Evolutionary conservation across 2,888 invertebrate genomes (phyloP).

Genomic region (Heteropelma amictum): DNA sequence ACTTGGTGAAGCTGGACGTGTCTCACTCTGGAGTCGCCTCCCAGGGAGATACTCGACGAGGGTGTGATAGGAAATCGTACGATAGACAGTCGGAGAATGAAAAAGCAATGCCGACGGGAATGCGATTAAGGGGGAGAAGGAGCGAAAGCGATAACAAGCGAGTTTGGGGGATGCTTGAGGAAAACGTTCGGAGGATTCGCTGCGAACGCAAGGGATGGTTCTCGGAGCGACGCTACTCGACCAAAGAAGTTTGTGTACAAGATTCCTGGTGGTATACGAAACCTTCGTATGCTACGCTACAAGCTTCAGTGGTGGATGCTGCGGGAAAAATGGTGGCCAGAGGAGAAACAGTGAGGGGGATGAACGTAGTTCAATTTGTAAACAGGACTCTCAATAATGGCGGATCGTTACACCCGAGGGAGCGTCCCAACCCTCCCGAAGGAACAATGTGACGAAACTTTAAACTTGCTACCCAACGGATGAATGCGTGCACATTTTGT

Average conservation of each 20-base stretch:
- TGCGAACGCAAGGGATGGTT: constrained; percentile 8
- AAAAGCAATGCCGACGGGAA: neutral
- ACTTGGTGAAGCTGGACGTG: constrained; percentile 70
- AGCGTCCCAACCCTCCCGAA: constrained; percentile 49
- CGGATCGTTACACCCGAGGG: constrained; percentile 69
- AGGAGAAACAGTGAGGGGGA: neutral
- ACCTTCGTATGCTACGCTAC: constrained; percentile 60
- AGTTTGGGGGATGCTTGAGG: constrained; percentile 35
- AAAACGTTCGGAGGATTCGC: constrained; percentile 31
- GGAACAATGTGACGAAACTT: constrained; percentile 59
- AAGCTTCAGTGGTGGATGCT: neutral
- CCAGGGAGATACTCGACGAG: constrained; percentile 14
- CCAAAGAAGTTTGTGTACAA: constrained; percentile 1
- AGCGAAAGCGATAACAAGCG: neutral
- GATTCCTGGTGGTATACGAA: constrained; percentile 6
- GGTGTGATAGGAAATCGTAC: constrained; percentile 10
- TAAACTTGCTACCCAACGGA: constrained; percentile 16
- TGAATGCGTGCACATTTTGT: neutral
- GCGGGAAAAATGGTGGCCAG: neutral
- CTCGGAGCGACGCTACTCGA: constrained; percentile 51
- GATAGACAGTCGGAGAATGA: neutral
- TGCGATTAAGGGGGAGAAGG: constrained; percentile 2
- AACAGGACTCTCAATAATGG: constrained; percentile 75
- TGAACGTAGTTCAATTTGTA: constrained; percentile 71
- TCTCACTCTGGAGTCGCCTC: constrained; percentile 53